A percentile compares a stretch with the other conserved stretches of the same genome.
Evolutionary conservation across 35 echinoderm and acorn worm genomes (phyloP).

Genomic region (Eucidaris tribuloides): DNA sequence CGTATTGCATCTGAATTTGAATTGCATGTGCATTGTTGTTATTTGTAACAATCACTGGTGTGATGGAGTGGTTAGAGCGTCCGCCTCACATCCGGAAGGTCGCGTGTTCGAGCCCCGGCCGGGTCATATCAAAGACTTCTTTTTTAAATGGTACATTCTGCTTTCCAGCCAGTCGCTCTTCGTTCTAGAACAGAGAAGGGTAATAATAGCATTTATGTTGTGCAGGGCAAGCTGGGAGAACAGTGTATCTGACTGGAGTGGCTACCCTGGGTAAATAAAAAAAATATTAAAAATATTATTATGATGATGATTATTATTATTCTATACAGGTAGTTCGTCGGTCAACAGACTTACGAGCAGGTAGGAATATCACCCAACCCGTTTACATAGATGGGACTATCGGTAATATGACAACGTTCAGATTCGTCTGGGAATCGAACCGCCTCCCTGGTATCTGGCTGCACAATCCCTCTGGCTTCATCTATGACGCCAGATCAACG

Average conservation of each 20-base stretch:
- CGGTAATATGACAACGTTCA: not conserved
- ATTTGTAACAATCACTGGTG: too few species aligned
- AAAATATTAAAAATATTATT: too few species aligned
- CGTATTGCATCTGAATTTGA: too few species aligned
- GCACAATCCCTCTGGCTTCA: not conserved
- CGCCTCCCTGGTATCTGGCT: not conserved
- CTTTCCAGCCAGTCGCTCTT: too few species aligned
- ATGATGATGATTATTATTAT: not conserved
- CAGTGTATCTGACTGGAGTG: not conserved
- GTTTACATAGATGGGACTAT: not conserved
- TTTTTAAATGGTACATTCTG: too few species aligned
- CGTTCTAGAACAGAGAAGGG: too few species aligned
- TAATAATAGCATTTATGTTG: too few species aligned
- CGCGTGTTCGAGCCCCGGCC: too few species aligned
- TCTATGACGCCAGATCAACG: not conserved
- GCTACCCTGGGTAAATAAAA: not conserved
- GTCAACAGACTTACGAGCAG: not conserved
- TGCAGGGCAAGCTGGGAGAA: not conserved
- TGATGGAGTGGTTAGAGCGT: too few species aligned
- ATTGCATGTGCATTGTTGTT: too few species aligned
- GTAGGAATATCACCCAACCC: not conserved
- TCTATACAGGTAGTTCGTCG: not conserved
- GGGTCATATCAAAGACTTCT: too few species aligned
- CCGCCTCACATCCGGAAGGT: too few species aligned
- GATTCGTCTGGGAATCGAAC: not conserved